Percentiles rank a stretch among this genome's conserved stretches.
Conservation (phyloP, 2,888 invertebrate genomes). For the Calameuta pallipes region DNA sequence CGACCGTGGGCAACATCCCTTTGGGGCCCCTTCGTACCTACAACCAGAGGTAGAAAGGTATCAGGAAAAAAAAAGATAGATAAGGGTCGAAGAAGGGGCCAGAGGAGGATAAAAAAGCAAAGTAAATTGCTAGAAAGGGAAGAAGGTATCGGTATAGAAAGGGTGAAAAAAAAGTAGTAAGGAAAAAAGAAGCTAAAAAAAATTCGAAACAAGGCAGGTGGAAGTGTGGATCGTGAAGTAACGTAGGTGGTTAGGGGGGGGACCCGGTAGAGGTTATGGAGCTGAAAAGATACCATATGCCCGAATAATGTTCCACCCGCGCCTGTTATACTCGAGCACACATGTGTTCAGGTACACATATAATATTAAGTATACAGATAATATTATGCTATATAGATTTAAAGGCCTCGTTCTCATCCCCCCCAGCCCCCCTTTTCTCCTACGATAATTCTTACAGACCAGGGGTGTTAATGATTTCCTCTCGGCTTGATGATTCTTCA, state of each 20-base stretch:
- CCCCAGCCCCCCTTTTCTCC: not conserved
- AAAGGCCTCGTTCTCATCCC: not conserved
- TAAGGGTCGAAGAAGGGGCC: not conserved
- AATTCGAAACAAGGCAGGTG: constrained; percentile 53
- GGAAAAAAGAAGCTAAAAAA: constrained; percentile 24
- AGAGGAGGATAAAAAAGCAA: not conserved
- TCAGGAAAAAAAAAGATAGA: constrained; percentile 29
- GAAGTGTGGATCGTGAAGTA: constrained; percentile 36
- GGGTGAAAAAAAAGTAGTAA: constrained; percentile 15
- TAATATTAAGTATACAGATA: not conserved
- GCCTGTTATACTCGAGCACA: constrained; percentile 31
- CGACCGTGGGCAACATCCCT: constrained; percentile 40
- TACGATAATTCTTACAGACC: not conserved
- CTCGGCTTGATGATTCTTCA: not conserved
- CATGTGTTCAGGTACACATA: not conserved
- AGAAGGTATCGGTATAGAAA: constrained; percentile 37
- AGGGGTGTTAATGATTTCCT: not conserved
- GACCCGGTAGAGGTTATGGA: constrained; percentile 6
- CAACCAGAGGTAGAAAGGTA: not conserved
- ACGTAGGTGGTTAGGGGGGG: constrained; percentile 17
- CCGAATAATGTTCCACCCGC: constrained; percentile 59
- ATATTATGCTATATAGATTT: not conserved
- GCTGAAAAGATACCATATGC: constrained; percentile 52
- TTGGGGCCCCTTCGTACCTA: constrained; percentile 22
- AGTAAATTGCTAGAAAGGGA: constrained; percentile 1